Evolutionary conservation across 2,113 vertebrate species (phyloP), one percentile per base, ranked within the genome.

Genomic region (Mobula hypostoma): DNA sequence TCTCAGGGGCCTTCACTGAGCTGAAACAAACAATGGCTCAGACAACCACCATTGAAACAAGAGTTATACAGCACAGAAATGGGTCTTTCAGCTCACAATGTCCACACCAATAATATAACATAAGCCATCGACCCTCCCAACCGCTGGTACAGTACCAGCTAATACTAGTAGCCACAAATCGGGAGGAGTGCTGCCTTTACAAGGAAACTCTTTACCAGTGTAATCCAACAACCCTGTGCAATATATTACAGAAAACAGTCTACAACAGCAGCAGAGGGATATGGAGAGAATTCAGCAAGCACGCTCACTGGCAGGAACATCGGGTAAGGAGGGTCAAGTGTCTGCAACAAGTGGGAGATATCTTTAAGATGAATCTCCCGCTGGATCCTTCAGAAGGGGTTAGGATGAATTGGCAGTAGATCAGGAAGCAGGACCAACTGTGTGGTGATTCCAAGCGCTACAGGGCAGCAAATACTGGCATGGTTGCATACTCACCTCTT

Each of bases 401-500:
- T 0, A 1, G 58, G 58, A 66, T 66, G n/a, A n/a, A 4, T 29
- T 32, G 29, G 12, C 5, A 66, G 11, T 29, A 14, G 83, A 12
- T 63, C 0, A 11, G 0, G 61, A 27, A n/a, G 27, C 27, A 7
- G 58, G 83, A 15, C 14, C 11, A 82, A 5, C 2, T 29, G 9
- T n/a, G 11, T 7, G 61, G 15, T 0, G 14, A 14, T 17, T 88
- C 27, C 68, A 19, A 32, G 4, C 21, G 40, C 14, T 21, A 21
- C 3, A 17, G 7, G 19, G 2, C 17, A 92, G 66, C 21, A 70
- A 17, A n/a, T 12, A 70, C 63, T 6, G 0, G 27, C 61, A 5
- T 15, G 1, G 61, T 58, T 68, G 36, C 63, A 27, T 19, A 24
- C 63, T 92, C 95, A 96, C 96, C 96, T 97, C 95, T 95, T 96